Base-by-base conservation (phyloP, 2,888 invertebrate genomes). In the Sarcophaga carnaria region DNA sequence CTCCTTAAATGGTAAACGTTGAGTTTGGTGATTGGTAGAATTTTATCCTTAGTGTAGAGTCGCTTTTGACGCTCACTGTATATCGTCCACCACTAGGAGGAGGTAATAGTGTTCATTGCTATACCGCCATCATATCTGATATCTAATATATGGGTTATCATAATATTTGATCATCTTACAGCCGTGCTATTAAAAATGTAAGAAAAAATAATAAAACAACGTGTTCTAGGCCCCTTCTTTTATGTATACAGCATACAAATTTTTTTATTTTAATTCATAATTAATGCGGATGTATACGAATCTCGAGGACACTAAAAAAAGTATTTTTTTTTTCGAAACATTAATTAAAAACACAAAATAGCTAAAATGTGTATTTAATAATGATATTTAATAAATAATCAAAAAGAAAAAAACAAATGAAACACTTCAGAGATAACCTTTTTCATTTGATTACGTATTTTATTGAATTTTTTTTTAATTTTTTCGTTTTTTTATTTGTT, bases 381-480 rank as follows among this genome's bases (percentile, higher is more conserved):
- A 67, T 81, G 63, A 70, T 62, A 63, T 37, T 62, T 14, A 72
- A 25, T 60, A 77, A 66, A 64, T 59, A 66, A 67, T 45, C 10
- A 49, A 69, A 66, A 74, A 20, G 11, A 66, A 67, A 72, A 81
- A 63, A 71, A 69, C 20, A 22, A 10, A 72, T 59, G 69, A 82
- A 63, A 70, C 78, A 64, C 82, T 78, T 82, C 47, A 67, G 37
- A 74, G 86, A 86, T 86, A 86, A 86, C 86, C 86, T 86, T 80
- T 83, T 37, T 2, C 37, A 37, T 37, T 37, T 37, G 37, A 37
- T 37, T 37, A 37, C 37, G 37, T 37, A 37, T 37, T 37, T 37
- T 37, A 8, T 37, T 67, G 0, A 14, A 54, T 14, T 54, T 17
- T 4, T 54, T 54, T 22, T 22, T 22, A 22, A 1, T 22, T 22